phyloP scores from a whole-genome alignment of 2,113 vertebrate species.

The Brienomyrus longianalis region DNA sequence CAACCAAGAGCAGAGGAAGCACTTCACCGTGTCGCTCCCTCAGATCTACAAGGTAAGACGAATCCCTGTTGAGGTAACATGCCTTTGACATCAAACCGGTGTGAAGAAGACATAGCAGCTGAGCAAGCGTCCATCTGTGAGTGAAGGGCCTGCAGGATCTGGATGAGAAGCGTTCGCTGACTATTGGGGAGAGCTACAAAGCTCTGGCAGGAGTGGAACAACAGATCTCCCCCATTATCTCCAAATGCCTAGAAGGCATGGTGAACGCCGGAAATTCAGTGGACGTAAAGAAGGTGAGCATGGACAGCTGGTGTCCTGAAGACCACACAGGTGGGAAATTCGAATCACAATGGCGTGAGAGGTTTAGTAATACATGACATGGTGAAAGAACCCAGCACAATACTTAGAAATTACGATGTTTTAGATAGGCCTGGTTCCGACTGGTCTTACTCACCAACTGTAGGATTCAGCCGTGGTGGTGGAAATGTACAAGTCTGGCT shows the following conservation, averaged over 20 bases:
- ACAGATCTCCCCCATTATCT: conserved; percentile 87
- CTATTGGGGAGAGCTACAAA: conserved; percentile 89
- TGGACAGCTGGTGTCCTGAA: background rate
- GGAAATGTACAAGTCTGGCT: conserved; percentile 96
- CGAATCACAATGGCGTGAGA: background rate
- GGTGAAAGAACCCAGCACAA: background rate
- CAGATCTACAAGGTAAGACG: conserved; percentile 90
- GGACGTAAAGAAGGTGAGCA: conserved; percentile 78
- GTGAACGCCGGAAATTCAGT: conserved; percentile 91
- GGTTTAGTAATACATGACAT: background rate
- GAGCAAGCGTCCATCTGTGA: background rate
- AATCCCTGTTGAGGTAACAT: background rate
- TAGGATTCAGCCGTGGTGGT: conserved; percentile 88
- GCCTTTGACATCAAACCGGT: conserved; percentile 7
- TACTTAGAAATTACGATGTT: background rate
- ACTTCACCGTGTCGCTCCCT: conserved; percentile 88
- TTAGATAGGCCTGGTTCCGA: background rate
- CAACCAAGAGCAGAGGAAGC: conserved; percentile 90
- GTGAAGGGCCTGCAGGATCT: conserved; percentile 89
- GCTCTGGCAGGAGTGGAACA: conserved; percentile 92
- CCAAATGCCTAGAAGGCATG: conserved; percentile 96
- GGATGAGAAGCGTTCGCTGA: conserved; percentile 87
- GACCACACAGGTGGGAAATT: background rate
- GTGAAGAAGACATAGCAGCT: background rate
- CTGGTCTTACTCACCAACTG: background rate